Conservation (phyloP, 2,113 vertebrate species). For the Syrrhaptes paradoxus region DNA sequence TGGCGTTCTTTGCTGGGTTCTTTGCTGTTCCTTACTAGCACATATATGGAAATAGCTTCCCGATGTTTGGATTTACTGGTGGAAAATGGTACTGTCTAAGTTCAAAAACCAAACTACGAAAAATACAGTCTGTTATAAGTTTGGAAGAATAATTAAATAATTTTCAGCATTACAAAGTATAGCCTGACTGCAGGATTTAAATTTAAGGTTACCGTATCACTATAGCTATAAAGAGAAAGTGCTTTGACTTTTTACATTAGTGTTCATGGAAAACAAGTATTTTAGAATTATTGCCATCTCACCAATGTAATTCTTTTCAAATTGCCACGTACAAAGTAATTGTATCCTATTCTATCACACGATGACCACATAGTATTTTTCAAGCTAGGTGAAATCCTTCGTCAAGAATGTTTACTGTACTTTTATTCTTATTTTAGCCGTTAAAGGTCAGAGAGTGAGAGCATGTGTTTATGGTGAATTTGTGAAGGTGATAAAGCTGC, state of each 20-base stretch:
- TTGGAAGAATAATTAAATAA: neutral
- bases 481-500: conserved; percentile 29
- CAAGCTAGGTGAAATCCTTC: neutral
- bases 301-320: neutral
- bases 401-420: neutral
- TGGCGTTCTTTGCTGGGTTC: neutral
- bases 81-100: neutral
- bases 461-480: neutral
- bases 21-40: neutral
- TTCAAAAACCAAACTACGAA: neutral
- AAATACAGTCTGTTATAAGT: neutral
- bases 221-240: neutral
- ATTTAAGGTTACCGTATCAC: neutral
- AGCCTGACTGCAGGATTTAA: neutral
- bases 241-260: neutral
- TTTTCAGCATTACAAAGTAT: neutral
- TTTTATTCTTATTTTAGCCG: neutral
- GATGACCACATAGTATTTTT: neutral
- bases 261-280: neutral
- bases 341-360: neutral
- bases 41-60: neutral
- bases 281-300: neutral
- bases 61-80: neutral
- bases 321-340: neutral
- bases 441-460: conserved; percentile 7